These are phyloP conservation scores for Eueremaeus valkanovi DNA, from an alignment of 2,888 invertebrate species.

Conservation along the genomic window DNA sequence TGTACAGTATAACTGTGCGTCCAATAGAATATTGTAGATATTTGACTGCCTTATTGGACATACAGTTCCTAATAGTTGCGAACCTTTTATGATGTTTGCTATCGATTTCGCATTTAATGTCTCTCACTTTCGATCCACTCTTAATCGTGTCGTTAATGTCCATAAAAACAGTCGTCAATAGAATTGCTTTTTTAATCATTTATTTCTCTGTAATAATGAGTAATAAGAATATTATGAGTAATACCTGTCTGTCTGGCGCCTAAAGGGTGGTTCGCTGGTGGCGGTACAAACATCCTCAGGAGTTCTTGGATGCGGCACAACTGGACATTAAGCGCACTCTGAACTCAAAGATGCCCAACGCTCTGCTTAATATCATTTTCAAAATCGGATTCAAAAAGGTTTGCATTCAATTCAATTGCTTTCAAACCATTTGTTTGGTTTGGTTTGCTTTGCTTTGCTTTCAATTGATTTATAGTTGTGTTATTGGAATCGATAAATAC, in stretches of 20 bases:
- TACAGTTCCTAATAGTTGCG: neutral
- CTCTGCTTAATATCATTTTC: conserved; percentile 82
- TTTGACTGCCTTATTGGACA: neutral
- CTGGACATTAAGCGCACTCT: conserved; percentile 82
- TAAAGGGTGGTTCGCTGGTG: conserved; percentile 74
- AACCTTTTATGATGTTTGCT: neutral
- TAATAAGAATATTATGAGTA: no score
- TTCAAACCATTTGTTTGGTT: no score
- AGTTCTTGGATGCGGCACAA: conserved; percentile 82
- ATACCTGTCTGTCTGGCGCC: neutral
- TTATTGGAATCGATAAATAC: neutral
- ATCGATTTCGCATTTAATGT: conserved; percentile 27
- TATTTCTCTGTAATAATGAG: neutral
- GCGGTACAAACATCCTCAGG: conserved; percentile 87
- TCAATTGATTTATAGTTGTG: neutral
- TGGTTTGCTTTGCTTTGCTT: neutral
- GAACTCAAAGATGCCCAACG: conserved; percentile 79
- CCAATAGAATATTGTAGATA: no score
- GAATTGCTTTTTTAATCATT: neutral
- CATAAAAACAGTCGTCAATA: neutral
- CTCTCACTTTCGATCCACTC: neutral
- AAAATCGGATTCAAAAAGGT: conserved; percentile 62
- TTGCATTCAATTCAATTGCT: conserved; percentile 26
- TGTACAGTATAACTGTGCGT: no score
- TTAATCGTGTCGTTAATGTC: conserved; percentile 4